These are phyloP conservation scores for Pterocles gutturalis DNA, from an alignment of 2,113 vertebrate species.

Conservation along the genomic window DNA sequence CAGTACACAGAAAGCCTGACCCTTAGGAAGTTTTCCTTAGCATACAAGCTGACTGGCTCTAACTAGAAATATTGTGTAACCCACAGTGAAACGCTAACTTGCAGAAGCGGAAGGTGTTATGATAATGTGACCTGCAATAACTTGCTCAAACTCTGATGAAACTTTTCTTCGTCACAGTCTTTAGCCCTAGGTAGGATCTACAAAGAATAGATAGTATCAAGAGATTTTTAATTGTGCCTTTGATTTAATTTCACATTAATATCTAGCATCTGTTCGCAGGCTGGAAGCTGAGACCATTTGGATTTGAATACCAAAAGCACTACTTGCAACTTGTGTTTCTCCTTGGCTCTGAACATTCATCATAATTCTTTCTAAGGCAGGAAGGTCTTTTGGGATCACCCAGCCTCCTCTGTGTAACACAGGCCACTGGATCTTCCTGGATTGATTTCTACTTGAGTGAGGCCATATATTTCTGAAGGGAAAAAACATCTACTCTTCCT, in stretches of 20 bases:
- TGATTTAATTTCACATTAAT: slow-evolving; percentile 2
- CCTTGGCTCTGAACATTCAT: not conserved
- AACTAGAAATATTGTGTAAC: not conserved
- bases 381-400: not conserved
- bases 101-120: not conserved
- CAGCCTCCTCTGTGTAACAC: not conserved
- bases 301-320: not conserved
- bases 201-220: slow-evolving; percentile 22
- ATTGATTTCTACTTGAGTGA: not conserved
- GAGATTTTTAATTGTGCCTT: not conserved
- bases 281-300: not conserved
- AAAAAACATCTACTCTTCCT: not conserved
- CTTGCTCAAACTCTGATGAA: not conserved
- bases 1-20: not conserved
- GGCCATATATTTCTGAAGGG: not conserved
- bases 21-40: not conserved
- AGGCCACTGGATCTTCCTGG: not conserved
- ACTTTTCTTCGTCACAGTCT: not conserved
- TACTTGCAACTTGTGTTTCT: not conserved
- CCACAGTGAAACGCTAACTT: not conserved
- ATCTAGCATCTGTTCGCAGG: not conserved
- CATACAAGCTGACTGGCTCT: not conserved
- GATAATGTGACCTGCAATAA: not conserved
- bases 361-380: not conserved
- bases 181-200: not conserved